Conservation (phyloP, 2,113 vertebrate genomes). For the Cyanocitta stelleri region DNA sequence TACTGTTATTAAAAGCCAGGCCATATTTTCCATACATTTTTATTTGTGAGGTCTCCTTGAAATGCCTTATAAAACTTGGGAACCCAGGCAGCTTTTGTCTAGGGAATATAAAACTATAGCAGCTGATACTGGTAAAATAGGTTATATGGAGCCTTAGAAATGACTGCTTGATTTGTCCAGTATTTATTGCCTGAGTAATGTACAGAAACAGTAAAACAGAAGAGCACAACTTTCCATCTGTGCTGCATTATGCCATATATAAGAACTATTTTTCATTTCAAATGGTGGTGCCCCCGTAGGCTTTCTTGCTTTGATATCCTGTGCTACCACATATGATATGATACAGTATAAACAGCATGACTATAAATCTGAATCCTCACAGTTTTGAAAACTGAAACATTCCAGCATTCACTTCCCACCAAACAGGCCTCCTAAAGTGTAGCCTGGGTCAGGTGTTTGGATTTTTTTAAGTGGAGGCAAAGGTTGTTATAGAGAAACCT, state of each 20-base stretch:
- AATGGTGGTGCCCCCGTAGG: constrained; percentile 29
- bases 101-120: constrained; percentile 37
- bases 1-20: background rate
- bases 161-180: constrained; percentile 48
- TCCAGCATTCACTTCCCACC: constrained; percentile 29
- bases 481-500: background rate
- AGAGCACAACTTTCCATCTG: constrained; percentile 65
- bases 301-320: constrained; percentile 59
- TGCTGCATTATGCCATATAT: constrained; percentile 54
- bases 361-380: constrained; percentile 50
- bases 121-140: constrained; percentile 65
- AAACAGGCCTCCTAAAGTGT: background rate
- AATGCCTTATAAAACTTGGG: constrained; percentile 53
- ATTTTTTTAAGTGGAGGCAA: background rate
- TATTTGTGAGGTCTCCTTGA: constrained; percentile 64
- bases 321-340: constrained; percentile 45
- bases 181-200: constrained; percentile 63
- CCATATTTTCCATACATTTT: background rate
- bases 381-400: constrained; percentile 32
- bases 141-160: constrained; percentile 61
- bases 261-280: constrained; percentile 66
- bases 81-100: constrained; percentile 44
- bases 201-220: constrained; percentile 54
- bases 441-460: background rate
- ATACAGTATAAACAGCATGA: constrained; percentile 42